Evolutionary conservation across 2,113 vertebrate genomes (phyloP).

Genomic region (Lophochroa leadbeateri): DNA sequence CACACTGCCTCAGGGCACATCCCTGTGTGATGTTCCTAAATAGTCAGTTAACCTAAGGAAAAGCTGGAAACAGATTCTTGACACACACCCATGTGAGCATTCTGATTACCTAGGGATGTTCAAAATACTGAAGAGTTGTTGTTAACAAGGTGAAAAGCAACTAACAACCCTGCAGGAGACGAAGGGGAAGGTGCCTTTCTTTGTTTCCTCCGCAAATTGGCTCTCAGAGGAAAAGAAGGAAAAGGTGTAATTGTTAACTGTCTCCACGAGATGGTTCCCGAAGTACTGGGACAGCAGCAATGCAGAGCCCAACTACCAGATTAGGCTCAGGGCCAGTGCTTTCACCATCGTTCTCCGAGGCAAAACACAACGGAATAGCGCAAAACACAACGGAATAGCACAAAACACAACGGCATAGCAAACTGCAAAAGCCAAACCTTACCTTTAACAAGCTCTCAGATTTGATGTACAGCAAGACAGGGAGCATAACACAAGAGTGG

Average conservation of each 20-base stretch:
- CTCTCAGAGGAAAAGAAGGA: neutral
- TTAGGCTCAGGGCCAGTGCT: neutral
- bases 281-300: slow-evolving; percentile 29
- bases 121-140: neutral
- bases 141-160: neutral
- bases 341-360: neutral
- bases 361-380: neutral
- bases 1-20: neutral
- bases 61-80: neutral
- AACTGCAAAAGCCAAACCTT: neutral
- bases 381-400: neutral
- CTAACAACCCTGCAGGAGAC: neutral
- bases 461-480: neutral
- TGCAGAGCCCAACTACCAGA: neutral
- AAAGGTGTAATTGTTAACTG: slow-evolving; percentile 49
- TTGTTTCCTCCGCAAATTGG: neutral
- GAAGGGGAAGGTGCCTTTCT: neutral
- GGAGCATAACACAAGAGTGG: fast-evolving
- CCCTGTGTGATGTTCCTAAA: neutral
- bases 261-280: slow-evolving; percentile 54
- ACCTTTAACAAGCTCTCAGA: neutral
- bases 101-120: neutral
- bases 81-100: neutral
- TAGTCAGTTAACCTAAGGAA: neutral
- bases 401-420: neutral